A percentile compares a stretch with the other conserved stretches of the same genome.
phyloP scores from a whole-genome alignment of 2,113 vertebrate species.

The Nibea albiflora region DNA sequence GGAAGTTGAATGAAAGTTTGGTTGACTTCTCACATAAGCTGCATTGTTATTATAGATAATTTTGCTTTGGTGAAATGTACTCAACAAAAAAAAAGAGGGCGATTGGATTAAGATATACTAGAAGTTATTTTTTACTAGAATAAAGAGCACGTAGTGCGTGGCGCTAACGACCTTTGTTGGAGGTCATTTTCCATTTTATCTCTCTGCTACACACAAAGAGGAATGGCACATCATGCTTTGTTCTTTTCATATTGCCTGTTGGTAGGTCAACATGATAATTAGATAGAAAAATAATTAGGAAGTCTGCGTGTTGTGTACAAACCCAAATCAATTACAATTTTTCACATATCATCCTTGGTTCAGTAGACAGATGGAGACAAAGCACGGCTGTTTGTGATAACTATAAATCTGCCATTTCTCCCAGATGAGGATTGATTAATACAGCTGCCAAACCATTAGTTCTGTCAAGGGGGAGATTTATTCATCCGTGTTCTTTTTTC shows the following conservation, averaged over 20 bases:
- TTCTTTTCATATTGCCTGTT: background rate
- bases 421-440: slow-evolving; percentile 69
- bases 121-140: background rate
- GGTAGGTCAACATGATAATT: background rate
- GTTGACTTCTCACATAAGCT: background rate
- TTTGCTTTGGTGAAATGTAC: background rate
- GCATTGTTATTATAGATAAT: background rate
- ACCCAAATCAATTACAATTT: slow-evolving; percentile 52
- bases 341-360: slow-evolving; percentile 25
- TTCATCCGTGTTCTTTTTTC: slow-evolving; percentile 51
- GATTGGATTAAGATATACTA: background rate
- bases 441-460: slow-evolving; percentile 62
- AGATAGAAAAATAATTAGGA: slow-evolving; percentile 8
- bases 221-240: background rate
- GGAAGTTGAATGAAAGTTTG: slow-evolving; percentile 4
- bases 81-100: background rate
- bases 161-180: background rate
- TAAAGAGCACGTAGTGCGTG: background rate
- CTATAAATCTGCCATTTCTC: slow-evolving; percentile 56
- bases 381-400: slow-evolving; percentile 15
- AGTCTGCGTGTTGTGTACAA: slow-evolving; percentile 27
- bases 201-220: background rate
- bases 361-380: slow-evolving; percentile 35
- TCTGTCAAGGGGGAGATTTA: slow-evolving; percentile 47
- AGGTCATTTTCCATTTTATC: background rate